A percentile compares a stretch with the other conserved stretches of the same genome.
phyloP scores from a whole-genome alignment of 2,113 vertebrate species.

The Casuarius casuarius region DNA sequence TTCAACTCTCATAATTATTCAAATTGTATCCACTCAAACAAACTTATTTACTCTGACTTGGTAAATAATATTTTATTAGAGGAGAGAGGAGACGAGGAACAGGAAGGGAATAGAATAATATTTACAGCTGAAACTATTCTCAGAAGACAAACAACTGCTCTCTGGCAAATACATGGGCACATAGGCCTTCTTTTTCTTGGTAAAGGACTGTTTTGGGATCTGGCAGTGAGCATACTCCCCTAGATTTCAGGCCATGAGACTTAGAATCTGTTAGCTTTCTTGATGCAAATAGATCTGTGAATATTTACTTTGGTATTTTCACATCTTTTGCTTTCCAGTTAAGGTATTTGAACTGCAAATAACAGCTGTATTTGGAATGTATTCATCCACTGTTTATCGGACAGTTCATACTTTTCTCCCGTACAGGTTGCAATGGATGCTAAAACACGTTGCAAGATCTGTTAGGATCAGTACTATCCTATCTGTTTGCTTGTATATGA shows the following conservation, averaged over 20 bases:
- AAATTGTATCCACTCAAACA: not conserved
- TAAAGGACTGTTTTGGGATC: not conserved
- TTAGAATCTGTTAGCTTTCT: fast-evolving
- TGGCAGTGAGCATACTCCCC: not conserved
- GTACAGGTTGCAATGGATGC: not conserved
- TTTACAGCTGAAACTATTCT: not conserved
- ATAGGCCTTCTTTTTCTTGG: not conserved
- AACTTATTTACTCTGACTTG: not conserved
- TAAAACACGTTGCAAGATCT: not conserved
- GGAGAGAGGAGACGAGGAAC: not conserved
- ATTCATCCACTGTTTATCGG: fast-evolving
- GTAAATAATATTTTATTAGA: not conserved
- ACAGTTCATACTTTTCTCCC: not conserved
- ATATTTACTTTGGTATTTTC: not conserved
- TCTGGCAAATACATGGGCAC: not conserved
- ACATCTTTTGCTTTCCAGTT: not conserved
- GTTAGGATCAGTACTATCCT: not conserved
- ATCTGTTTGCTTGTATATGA: not conserved
- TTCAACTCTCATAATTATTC: not conserved
- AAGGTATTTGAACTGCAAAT: not conserved
- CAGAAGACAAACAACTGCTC: not conserved
- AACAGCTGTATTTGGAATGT: not conserved
- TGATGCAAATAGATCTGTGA: not conserved
- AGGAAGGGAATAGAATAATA: not conserved
- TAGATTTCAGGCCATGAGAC: not conserved